Base-by-base conservation (phyloP, 2,797 vertebrate genomes). In the Harpagifer antarcticus region DNA sequence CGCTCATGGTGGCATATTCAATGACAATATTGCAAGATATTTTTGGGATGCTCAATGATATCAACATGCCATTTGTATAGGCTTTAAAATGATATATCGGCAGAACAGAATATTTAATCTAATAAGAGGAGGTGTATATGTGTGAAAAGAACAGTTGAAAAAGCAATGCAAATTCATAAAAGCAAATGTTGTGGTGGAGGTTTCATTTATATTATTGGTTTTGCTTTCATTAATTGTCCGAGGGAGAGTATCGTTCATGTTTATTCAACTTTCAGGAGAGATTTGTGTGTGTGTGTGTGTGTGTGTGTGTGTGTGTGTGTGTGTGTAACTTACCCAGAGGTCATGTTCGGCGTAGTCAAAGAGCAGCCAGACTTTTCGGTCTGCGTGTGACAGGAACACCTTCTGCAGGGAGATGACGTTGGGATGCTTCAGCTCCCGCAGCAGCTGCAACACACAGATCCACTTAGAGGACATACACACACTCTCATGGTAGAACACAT, bases 391-490 rank as follows among this genome's bases (percentile, higher is more conserved):
- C 90, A 99, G 96, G 93, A 99, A 99, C 90, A 99, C 98, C 90
- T 99, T 99, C 90, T 99, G 98, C 94, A 99, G 97, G 75, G 98
- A 99, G 95, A 99, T 99, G 88, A 99, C 98, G 75, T 99, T 99
- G 78, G 98, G 98, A 89, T 99, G 98, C 92, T 99, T 99, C 88
- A 99, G 95, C 90, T 99, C 98, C 84, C 98, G 95, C 79, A 99
- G 95, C 93, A 99, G 95, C 98, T 99, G 94, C 73, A 96, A 96
- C 83, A 92, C n/a, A 95, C 86, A 71, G 74, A 83, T 6, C 8
- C 68, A 52, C 12, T 85, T 55, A 83, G 72, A 67, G 31, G 59
- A 68, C 23, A 9, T 8, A 63, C 2, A 47, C 55, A 57, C 60
- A 72, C 53, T 33, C 37, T 37, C 20, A 52, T 2, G 9, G 23